Percentiles rank a stretch among this genome's conserved stretches.
These are phyloP conservation scores for Stegastes partitus DNA, from an alignment of 2,113 vertebrate genomes.

Conservation along the genomic window DNA sequence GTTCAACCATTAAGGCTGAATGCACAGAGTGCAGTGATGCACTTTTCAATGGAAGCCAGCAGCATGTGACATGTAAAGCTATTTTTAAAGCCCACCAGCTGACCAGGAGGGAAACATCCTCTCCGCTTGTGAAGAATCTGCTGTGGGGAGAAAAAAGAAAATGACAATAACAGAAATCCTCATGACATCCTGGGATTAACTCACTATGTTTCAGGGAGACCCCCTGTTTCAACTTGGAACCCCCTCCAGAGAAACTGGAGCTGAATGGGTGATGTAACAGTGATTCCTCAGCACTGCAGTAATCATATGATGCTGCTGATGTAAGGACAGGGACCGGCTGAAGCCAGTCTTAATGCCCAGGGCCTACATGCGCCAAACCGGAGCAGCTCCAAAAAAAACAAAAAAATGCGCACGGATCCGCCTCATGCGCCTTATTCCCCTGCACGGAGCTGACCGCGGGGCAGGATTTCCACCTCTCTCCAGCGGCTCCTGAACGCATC, in stretches of 20 bases:
- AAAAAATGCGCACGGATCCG: not conserved
- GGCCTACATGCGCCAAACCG: constrained; percentile 50
- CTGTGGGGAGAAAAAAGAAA: constrained; percentile 4
- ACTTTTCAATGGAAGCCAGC: not conserved
- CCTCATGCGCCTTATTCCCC: not conserved
- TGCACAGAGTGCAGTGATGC: not conserved
- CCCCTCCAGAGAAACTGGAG: not conserved
- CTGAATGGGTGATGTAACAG: constrained; percentile 32
- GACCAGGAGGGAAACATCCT: constrained; percentile 24
- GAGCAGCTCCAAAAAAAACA: constrained; percentile 20
- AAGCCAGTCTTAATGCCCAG: constrained; percentile 56
- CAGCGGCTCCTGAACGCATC: constrained; percentile 55
- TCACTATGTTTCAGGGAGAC: not conserved
- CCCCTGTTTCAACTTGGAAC: not conserved
- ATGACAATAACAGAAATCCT: not conserved
- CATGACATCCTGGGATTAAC: not conserved
- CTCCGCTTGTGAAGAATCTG: constrained; percentile 18
- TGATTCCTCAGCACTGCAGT: constrained; percentile 49
- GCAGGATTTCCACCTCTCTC: not conserved
- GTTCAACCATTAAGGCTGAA: not conserved
- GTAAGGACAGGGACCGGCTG: constrained; percentile 70
- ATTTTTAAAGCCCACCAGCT: constrained; percentile 55
- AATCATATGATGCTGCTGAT: constrained; percentile 73
- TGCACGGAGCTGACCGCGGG: not conserved
- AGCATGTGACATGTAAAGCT: constrained; percentile 35